phyloP scores from a whole-genome alignment of 2,113 vertebrate genomes.

The Murina feae region DNA sequence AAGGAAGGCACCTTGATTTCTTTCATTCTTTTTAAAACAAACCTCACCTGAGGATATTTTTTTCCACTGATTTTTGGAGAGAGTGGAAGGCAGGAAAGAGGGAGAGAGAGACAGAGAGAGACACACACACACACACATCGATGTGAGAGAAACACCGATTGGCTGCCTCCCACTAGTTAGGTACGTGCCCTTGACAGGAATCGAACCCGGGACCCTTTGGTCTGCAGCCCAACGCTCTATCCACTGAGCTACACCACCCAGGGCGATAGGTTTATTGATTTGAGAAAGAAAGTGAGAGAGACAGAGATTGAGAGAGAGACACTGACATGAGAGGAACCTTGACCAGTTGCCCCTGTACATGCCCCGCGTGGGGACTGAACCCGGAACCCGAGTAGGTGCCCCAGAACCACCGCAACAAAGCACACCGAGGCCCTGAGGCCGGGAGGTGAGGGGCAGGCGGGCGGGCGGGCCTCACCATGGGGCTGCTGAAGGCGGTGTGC shows the following conservation, averaged over 20 bases:
- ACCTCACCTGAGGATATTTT: too few species aligned
- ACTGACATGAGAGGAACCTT: too few species aligned
- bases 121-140: too few species aligned
- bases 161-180: too few species aligned
- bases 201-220: neutral
- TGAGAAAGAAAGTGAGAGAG: neutral
- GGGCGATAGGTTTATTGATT: neutral
- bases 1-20: neutral
- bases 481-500: slow-evolving; percentile 97
- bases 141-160: too few species aligned
- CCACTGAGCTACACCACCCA: neutral
- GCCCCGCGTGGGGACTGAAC: too few species aligned
- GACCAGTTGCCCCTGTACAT: too few species aligned
- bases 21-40: too few species aligned
- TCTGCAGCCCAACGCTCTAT: neutral
- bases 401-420: accelerated
- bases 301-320: neutral
- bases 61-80: too few species aligned
- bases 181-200: accelerated
- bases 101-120: neutral
- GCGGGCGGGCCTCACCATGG: slow-evolving; percentile 87
- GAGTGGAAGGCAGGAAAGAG: too few species aligned
- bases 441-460: too few species aligned
- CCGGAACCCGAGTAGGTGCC: too few species aligned
- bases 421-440: accelerated